Base-by-base conservation (phyloP, 1,140 invertebrate species). In the Tetramorium parvispinum region DNA sequence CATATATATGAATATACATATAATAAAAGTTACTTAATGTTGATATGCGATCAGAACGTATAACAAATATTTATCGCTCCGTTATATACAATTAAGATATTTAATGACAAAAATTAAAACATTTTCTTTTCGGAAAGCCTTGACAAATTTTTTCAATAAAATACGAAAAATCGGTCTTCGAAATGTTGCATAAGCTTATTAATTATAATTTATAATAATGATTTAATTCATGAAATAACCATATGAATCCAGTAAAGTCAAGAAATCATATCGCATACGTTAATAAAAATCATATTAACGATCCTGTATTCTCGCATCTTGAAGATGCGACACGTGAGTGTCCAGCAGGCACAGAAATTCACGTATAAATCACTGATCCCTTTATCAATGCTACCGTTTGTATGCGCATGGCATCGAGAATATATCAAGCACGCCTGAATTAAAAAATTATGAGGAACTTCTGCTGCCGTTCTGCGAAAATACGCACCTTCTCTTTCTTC, bases 301-400 rank as follows among this genome's bases (percentile, higher is more conserved):
- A 57, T 76, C 57, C 37, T 32, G 65, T 21, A 40, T 65, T 11
- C 73, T 40, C 21, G 53, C n/a, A 37, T 43, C 32, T 32, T 3
- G 10, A 63, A 49, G 55, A 77, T 24, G 21, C 18, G 51, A 63
- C 51, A 43, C 53, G 27, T 11, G 43, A 7, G 10, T 32, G 51
- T 75, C 53, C 24, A 57, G 18, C 18, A 8, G 21, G 10, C 2
- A n/a, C 7, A 46, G 40, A 63, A 77, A 77, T 77, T 77, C 21
- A 18, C 57, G 7, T 49, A 63, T 63, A 77, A 77, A 77, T 77
- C n/a, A 46, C 6, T 21, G 21, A 37, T 18, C 75, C 18, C 18
- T 27, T 78, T 77, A 77, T 77, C 55, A n/a, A 16, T 27, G 32
- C 55, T 43, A 55, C 10, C 53, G 37, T n/a, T 61, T 57, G n/a